These are phyloP conservation scores for Galeruca laticollis DNA, from an alignment of 2,888 invertebrate genomes.

Conservation along the genomic window DNA sequence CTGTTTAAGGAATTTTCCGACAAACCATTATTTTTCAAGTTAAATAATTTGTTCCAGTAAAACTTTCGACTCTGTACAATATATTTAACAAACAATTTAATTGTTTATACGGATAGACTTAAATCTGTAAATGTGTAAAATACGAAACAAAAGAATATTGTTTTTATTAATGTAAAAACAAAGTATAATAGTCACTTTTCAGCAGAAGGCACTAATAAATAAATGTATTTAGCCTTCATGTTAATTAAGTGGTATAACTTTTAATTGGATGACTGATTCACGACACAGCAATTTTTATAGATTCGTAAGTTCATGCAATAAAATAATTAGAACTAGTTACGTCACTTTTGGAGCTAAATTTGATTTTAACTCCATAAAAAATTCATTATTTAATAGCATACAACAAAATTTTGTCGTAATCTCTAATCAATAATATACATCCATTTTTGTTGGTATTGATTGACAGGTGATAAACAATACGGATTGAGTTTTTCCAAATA, in stretches of 20 bases:
- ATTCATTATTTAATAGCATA: no score
- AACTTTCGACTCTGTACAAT: not conserved
- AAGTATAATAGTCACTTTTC: not conserved
- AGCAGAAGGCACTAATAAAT: not conserved
- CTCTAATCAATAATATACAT: no score
- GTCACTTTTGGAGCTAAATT: not conserved
- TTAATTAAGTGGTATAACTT: conserved; percentile 1
- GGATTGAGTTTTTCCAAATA: no score
- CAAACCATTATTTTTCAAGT: no score
- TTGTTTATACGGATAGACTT: not conserved
- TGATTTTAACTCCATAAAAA: no score
- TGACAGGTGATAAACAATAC: no score
- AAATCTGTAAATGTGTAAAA: conserved; percentile 13
- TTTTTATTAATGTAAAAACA: conserved; percentile 21
- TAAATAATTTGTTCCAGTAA: no score
- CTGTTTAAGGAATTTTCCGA: no score
- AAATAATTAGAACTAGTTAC: not conserved
- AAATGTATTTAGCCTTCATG: not conserved
- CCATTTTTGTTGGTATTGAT: no score
- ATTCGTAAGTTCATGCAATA: conserved; percentile 2
- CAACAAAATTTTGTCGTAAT: no score
- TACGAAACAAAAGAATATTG: not conserved
- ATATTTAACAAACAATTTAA: not conserved
- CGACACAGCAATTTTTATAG: not conserved
- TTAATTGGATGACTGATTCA: conserved; percentile 1